Evolutionary conservation across 1,140 invertebrate species (phyloP).

Genomic region (Proctacanthus coquilletti): DNA sequence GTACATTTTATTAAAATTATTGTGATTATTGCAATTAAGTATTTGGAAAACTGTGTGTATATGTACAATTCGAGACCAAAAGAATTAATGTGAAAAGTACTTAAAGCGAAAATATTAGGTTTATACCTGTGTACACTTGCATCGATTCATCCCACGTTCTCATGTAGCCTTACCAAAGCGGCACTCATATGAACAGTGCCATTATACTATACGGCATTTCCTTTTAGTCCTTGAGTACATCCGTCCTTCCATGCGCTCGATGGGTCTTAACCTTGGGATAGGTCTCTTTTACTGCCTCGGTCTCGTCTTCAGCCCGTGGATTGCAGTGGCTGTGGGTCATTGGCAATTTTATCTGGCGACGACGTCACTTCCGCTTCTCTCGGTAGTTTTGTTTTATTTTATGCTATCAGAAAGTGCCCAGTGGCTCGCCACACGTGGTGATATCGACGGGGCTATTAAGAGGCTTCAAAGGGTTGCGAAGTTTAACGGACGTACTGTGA

Average conservation of each 20-base stretch:
- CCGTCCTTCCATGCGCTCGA: constrained; percentile 37
- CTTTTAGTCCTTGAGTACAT: constrained; percentile 43
- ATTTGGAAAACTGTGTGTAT: too few species aligned
- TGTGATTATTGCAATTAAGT: too few species aligned
- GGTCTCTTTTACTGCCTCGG: constrained; percentile 42
- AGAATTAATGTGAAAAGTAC: too few species aligned
- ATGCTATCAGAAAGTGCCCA: constrained; percentile 44
- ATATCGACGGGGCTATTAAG: constrained; percentile 35
- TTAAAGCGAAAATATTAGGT: too few species aligned
- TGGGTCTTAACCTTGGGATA: constrained; percentile 41
- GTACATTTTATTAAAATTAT: too few species aligned
- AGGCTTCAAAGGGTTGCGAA: constrained; percentile 38
- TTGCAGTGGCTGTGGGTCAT: constrained; percentile 33
- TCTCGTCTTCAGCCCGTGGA: constrained; percentile 38
- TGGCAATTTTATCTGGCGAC: constrained; percentile 38
- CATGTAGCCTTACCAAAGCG: too few species aligned
- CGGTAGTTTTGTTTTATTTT: constrained; percentile 33
- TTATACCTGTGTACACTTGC: too few species aligned
- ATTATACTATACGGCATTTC: too few species aligned
- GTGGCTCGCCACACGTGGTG: constrained; percentile 43
- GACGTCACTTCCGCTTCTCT: constrained; percentile 35
- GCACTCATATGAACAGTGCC: too few species aligned
- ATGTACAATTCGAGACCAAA: too few species aligned
- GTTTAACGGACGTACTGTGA: constrained; percentile 35
- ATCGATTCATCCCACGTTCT: too few species aligned